Base-by-base conservation (phyloP, 1,140 invertebrate species). In the Antheraea pernyi region DNA sequence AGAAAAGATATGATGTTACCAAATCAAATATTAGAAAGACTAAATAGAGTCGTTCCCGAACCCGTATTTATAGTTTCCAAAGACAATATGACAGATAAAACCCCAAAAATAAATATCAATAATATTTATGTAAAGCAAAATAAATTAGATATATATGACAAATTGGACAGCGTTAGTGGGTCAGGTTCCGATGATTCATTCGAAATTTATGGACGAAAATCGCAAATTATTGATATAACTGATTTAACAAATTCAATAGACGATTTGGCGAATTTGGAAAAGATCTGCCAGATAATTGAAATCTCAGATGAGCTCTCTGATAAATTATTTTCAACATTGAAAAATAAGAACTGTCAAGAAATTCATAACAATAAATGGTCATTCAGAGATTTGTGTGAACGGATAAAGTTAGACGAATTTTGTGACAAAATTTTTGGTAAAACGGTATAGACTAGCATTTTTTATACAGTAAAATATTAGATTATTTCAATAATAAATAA, bases 251-350 rank as follows among this genome's bases (percentile, higher is more conserved):
- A 81, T 68, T 92, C 90, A 0, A 67, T 86, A 16, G 88, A 92
- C 59, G 88, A 92, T 76, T 71, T 92, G 42, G 73, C 76, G 6
- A 79, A 82, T 6, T 75, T 92, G 19, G 88, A 90, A 67, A 91
- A 90, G 77, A 86, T 92, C 61, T 92, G 90, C 69, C 83, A 79
- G 67, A 90, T 92, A 11, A 91, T 92, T 46, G 90, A 92, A 80
- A 92, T 90, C 74, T 92, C 90, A 30, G 90, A 92, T 53, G 89
- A 92, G 53, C 46, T 92, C 9, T 92, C 90, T 0, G 85, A 91
- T 61, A 80, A 84, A 71, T 69, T 92, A 69, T 87, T 92, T 72
- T 85, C 85, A 0, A 70, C 73, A 19, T 75, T 91, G 13, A 74
- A 83, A 30, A 69, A 71, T 9, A 16, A 62, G 1, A 73, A 81